Percentiles rank a stretch among this genome's conserved stretches.
Evolutionary conservation across 2,888 invertebrate genomes (phyloP).

Genomic region (Nephrocerus scutellatus): DNA sequence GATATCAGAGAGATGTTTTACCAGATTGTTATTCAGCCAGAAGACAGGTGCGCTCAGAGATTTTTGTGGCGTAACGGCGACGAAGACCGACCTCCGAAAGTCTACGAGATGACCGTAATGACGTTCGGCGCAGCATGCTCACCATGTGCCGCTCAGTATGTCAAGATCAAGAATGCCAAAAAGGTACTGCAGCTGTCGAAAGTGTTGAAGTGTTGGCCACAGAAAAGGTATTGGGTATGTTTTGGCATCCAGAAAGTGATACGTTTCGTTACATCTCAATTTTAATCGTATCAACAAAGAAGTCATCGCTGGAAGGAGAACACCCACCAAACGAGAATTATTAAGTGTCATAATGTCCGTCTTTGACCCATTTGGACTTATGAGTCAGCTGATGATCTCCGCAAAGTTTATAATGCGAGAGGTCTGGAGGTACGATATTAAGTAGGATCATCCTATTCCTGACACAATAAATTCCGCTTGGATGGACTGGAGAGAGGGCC

Average conservation of each 20-base stretch:
- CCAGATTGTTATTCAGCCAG: conserved; percentile 9
- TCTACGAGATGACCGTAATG: conserved; percentile 21
- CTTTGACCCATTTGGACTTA: conserved; percentile 5
- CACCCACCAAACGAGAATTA: no score
- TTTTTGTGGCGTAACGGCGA: conserved; percentile 20
- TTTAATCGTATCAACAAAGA: no score
- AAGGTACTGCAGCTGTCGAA: no score
- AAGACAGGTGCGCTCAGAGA: conserved; percentile 10
- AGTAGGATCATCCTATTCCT: conserved; percentile 6
- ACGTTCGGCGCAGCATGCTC: conserved; percentile 23
- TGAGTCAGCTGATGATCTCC: background rate
- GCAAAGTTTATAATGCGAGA: conserved; percentile 4
- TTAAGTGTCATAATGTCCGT: no score
- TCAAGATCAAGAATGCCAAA: conserved; percentile 16
- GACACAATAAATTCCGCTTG: background rate
- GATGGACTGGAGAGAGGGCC: conserved; percentile 3
- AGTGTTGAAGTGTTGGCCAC: background rate
- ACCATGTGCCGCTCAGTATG: conserved; percentile 17
- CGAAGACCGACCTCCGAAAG: conserved; percentile 4
- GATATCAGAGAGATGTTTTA: conserved; percentile 22
- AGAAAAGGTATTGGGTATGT: conserved; percentile 3
- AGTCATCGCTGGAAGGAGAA: no score
- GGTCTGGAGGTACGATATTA: conserved; percentile 3
- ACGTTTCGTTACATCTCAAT: background rate
- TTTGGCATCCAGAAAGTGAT: background rate